Evolutionary conservation across 2,797 vertebrate species (phyloP).

Genomic region (Xenopus petersii): DNA sequence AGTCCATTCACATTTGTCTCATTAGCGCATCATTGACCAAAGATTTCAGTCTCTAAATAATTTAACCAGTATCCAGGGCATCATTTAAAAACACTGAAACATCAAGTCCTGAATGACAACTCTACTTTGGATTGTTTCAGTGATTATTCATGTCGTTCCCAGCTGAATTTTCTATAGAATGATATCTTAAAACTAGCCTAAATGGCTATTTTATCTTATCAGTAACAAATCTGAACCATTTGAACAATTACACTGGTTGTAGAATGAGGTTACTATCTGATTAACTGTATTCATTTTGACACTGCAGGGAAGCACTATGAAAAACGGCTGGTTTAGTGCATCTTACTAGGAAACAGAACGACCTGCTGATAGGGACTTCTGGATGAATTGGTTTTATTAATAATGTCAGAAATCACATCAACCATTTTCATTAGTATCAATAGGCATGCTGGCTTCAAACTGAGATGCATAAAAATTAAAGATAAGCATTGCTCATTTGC

Average conservation of each 20-base stretch:
- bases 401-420: slow-evolving; percentile 39
- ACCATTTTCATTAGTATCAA: slow-evolving; percentile 47
- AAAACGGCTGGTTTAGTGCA: slow-evolving; percentile 38
- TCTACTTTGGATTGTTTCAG: background rate
- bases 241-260: slow-evolving; percentile 11
- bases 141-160: background rate
- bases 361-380: slow-evolving; percentile 44
- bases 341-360: slow-evolving; percentile 43
- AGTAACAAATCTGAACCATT: slow-evolving; percentile 26
- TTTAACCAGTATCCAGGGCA: background rate
- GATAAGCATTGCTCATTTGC: slow-evolving; percentile 46
- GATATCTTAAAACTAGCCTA: background rate
- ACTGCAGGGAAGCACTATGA: slow-evolving; percentile 27
- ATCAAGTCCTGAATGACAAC: background rate
- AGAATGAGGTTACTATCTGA: slow-evolving; percentile 40
- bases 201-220: slow-evolving; percentile 23
- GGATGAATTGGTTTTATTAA: slow-evolving; percentile 47
- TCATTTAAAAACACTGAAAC: background rate
- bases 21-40: too few species aligned
- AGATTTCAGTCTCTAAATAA: too few species aligned
- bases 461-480: slow-evolving; percentile 43
- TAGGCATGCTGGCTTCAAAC: slow-evolving; percentile 43
- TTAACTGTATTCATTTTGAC: slow-evolving; percentile 46
- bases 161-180: background rate
- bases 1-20: too few species aligned